phyloP scores from a whole-genome alignment of 2,113 vertebrate genomes.

The Panthera leo region DNA sequence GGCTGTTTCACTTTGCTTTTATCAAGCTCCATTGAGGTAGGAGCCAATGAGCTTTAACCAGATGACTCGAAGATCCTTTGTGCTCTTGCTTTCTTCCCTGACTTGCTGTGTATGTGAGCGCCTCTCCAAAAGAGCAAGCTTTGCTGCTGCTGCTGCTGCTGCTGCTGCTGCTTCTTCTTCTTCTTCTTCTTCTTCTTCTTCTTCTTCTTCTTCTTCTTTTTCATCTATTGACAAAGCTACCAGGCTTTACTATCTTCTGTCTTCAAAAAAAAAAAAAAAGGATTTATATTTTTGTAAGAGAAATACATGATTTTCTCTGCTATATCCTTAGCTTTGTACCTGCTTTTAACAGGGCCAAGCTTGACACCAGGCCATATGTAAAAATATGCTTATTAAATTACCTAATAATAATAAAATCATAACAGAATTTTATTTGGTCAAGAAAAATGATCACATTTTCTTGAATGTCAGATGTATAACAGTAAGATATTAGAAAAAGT shows the following conservation, averaged over 20 bases:
- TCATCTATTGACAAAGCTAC: not conserved
- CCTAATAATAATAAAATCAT: slow-evolving; percentile 33
- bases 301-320: not conserved
- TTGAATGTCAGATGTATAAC: slow-evolving; percentile 63
- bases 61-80: too few relatives aligned
- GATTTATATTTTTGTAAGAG: not conserved
- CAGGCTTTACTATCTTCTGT: not conserved
- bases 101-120: fast-evolving
- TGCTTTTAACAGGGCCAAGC: not conserved
- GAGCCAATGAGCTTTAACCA: not conserved
- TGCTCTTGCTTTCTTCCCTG: not conserved
- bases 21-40: not conserved
- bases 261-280: not conserved
- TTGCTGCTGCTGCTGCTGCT: not conserved
- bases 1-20: not conserved
- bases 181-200: not conserved
- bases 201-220: not conserved
- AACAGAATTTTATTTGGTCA: slow-evolving; percentile 2
- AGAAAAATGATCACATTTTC: slow-evolving; percentile 49
- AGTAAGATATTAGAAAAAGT: slow-evolving; percentile 36
- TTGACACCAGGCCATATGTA: not conserved
- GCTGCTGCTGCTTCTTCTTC: too few relatives aligned
- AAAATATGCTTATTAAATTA: slow-evolving; percentile 45
- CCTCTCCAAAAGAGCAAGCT: not conserved
- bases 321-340: not conserved